Evolutionary conservation across 2,113 vertebrate species (phyloP).

Genomic region (Mormoops blainvillei): DNA sequence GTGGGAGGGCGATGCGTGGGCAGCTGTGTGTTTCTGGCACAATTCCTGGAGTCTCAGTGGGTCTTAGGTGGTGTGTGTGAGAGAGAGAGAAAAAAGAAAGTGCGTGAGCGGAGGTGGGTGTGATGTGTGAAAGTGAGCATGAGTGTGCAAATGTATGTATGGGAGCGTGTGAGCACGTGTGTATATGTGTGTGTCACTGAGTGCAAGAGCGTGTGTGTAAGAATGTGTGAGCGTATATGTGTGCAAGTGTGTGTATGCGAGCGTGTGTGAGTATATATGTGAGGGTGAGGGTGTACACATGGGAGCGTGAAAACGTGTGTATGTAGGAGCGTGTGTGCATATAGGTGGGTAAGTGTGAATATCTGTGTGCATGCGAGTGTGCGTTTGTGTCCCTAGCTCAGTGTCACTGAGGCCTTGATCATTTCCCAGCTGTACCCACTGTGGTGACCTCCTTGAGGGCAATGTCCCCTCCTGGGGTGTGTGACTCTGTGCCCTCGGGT

Average conservation of each 20-base stretch:
- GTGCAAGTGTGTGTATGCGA: neutral
- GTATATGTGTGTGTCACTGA: too few species aligned
- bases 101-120: neutral
- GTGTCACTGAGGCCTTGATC: neutral
- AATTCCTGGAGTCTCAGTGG: neutral
- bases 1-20: neutral
- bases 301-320: neutral
- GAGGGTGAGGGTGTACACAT: neutral
- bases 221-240: neutral
- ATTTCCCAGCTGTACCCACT: neutral
- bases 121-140: neutral
- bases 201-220: neutral
- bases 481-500: neutral
- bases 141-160: neutral
- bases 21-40: neutral
- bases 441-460: neutral
- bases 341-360: neutral
- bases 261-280: too few species aligned
- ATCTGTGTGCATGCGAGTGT: neutral
- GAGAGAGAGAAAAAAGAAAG: neutral
- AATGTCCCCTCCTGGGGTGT: neutral
- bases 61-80: neutral
- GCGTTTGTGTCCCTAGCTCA: neutral
- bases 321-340: neutral
- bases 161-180: too few species aligned